Evolutionary conservation across 1,140 invertebrate genomes (phyloP), one percentile per base, ranked within the genome.

Genomic region (Daktulosphaira vitifoliae): DNA sequence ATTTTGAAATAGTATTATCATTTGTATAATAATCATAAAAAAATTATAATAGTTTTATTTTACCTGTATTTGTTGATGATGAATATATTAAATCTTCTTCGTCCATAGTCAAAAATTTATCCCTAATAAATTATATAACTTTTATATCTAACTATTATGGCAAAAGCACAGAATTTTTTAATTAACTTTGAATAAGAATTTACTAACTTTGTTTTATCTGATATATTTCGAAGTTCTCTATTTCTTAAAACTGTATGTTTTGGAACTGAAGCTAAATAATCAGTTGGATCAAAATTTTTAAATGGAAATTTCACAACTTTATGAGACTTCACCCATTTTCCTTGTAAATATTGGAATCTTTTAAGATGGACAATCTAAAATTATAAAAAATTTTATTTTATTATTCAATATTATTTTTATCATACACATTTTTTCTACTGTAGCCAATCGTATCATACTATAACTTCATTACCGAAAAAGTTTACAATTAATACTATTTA

Each of bases 251-350:
- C 83, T 4, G 85, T 87, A 72, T 87, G 82, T 70, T 84, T 81
- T 2, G 87, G 87, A 18, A 88, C 83, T 1, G 84, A 82, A 1
- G 87, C 87, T 18, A 90, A 74, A 76, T 87, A 91, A 2, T 81
- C 81, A 1, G 86, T 87, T 0, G 88, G 88, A 74, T 92, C 88
- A 73, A 93, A 92, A 71, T 89, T 79, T 66, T 83, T 79, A 67
- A 87, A 83, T 1, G 90, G 90, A 73, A 93, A 93, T 71, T 90
- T 85, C 1, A 94, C 90, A 46, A 89, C 88, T 74, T 92, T 93
- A 72, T 91, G 88, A 0, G 90, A 92, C 73, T 94, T 94, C n/a
- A 93, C 85, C 90, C 90, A 93, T 72, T 89, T 86, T 71, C 83
- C 86, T 74, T 90, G 88, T 7, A 91, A 82, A 71, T 83, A 90